These are phyloP conservation scores for Danio aesculapii DNA, from an alignment of 2,797 vertebrate species.

Conservation along the genomic window DNA sequence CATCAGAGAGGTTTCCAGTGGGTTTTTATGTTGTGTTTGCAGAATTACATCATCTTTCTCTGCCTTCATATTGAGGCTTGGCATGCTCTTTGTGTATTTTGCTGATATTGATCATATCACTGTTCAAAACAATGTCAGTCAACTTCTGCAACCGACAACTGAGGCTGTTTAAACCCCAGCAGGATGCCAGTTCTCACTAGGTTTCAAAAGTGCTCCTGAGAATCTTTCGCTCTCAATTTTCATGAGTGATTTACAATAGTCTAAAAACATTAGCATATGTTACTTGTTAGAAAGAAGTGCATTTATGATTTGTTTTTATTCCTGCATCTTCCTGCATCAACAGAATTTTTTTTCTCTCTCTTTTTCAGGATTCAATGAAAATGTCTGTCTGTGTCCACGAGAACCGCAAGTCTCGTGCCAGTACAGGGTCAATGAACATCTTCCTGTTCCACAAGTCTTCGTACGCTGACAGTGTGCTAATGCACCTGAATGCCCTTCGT, in stretches of 20 bases:
- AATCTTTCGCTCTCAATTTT: not conserved
- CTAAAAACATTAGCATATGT: not conserved
- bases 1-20: conserved; percentile 66
- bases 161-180: not conserved
- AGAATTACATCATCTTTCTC: conserved; percentile 59
- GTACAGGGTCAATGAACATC: conserved; percentile 97
- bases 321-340: not conserved
- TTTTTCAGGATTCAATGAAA: conserved; percentile 91
- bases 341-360: conserved; percentile 30
- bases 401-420: conserved; percentile 96
- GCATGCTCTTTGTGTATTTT: conserved; percentile 46
- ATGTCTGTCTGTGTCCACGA: conserved; percentile 99
- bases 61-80: conserved; percentile 21
- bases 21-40: conserved; percentile 61
- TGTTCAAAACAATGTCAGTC: conserved; percentile 18
- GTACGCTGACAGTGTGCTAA: conserved; percentile 97
- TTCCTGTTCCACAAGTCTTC: conserved; percentile 99
- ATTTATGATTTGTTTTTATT: not conserved
- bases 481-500: conserved; percentile 92
- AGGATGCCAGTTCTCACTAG: not conserved
- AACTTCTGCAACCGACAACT: not conserved
- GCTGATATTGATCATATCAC: conserved; percentile 49
- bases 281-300: not conserved
- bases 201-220: not conserved
- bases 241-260: not conserved